These are phyloP conservation scores for Calonectris borealis DNA, from an alignment of 2,113 vertebrate genomes.

Conservation along the genomic window DNA sequence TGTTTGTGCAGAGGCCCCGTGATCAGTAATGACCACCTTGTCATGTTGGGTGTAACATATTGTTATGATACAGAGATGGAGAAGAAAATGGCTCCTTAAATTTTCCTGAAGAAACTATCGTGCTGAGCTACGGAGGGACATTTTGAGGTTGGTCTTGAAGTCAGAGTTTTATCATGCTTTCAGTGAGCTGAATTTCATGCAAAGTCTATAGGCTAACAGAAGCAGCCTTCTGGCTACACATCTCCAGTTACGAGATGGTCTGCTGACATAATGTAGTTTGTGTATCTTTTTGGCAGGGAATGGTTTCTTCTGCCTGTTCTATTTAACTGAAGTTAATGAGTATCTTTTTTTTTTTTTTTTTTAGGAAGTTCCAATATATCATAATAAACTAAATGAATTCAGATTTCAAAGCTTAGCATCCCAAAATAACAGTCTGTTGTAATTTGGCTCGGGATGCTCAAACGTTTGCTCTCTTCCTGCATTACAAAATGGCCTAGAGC, in stretches of 20 bases:
- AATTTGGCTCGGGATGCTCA: constrained; percentile 30
- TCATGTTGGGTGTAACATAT: fast-evolving
- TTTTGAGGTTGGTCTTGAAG: background rate
- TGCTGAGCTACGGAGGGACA: background rate
- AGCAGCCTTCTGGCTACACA: background rate
- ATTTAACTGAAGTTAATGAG: constrained; percentile 4
- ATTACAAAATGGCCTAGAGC: constrained; percentile 1
- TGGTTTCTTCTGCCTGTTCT: background rate
- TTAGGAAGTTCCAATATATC: background rate
- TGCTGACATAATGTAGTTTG: background rate
- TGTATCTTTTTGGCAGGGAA: constrained; percentile 13
- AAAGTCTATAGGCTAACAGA: background rate
- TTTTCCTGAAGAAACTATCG: background rate
- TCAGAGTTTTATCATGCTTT: background rate
- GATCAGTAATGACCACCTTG: background rate
- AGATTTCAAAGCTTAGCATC: constrained; percentile 30
- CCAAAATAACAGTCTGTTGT: constrained; percentile 23
- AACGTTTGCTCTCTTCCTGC: constrained; percentile 16
- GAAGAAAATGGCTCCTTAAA: background rate
- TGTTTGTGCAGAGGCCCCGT: background rate
- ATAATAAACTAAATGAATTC: constrained; percentile 39
- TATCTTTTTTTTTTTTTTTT: background rate
- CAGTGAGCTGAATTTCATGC: background rate
- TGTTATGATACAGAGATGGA: background rate
- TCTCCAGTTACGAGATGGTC: background rate